These are phyloP conservation scores for Philaenus spumarius DNA, from an alignment of 1,140 invertebrate genomes.

Conservation along the genomic window DNA sequence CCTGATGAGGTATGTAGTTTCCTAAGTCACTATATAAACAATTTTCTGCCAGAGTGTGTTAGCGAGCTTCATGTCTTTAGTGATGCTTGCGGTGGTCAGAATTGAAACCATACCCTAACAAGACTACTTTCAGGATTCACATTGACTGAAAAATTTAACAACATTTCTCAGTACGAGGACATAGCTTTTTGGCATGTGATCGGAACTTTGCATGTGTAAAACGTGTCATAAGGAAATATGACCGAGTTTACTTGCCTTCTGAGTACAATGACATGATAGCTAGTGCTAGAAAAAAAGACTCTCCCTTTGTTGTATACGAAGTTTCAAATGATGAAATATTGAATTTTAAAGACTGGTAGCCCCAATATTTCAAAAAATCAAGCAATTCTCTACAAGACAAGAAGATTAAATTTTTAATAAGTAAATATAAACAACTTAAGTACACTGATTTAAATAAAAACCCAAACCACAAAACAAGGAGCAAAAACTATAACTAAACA, in stretches of 20 bases:
- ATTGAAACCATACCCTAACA: conserved; percentile 16
- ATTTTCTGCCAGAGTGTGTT: background rate
- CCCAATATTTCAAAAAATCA: no score
- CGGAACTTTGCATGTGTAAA: conserved; percentile 14
- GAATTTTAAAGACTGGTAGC: no score
- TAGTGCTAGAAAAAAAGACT: no score
- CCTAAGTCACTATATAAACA: conserved; percentile 21
- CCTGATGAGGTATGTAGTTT: conserved; percentile 29
- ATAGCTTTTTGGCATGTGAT: conserved; percentile 20
- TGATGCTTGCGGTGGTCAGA: conserved; percentile 14
- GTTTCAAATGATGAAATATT: no score
- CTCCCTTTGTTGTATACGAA: no score
- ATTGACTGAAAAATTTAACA: conserved; percentile 14
- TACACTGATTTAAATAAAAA: no score
- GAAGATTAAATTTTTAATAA: no score
- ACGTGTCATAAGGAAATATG: conserved; percentile 13
- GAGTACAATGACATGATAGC: background rate
- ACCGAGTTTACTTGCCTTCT: conserved; percentile 2
- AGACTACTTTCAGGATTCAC: conserved; percentile 19
- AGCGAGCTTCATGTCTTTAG: conserved; percentile 12
- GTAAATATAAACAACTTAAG: no score
- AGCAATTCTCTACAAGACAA: no score
- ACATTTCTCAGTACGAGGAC: conserved; percentile 22
- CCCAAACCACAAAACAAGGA: no score
- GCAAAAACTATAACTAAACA: no score